phyloP scores from a whole-genome alignment of 2,797 vertebrate genomes.

The Monodelphis domestica region DNA sequence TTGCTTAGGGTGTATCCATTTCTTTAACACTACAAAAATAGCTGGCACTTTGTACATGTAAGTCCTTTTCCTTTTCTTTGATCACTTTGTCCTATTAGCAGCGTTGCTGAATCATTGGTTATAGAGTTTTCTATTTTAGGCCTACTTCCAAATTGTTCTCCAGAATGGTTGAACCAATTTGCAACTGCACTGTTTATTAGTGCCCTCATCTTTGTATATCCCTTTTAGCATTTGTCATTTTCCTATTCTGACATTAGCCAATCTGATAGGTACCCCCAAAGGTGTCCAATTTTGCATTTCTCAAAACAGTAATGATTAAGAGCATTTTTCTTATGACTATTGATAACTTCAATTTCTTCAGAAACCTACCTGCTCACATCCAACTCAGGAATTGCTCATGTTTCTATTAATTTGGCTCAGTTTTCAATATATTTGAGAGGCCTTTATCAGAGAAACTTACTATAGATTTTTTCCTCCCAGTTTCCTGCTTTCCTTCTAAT shows the following conservation, averaged over 20 bases:
- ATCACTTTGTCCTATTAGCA: background rate
- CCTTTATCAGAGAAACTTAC: background rate
- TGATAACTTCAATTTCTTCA: background rate
- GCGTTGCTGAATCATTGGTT: background rate
- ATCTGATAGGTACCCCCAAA: background rate
- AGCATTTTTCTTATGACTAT: too few relatives aligned
- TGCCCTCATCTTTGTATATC: too few relatives aligned
- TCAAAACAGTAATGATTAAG: background rate
- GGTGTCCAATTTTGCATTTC: background rate
- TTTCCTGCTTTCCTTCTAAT: too few relatives aligned
- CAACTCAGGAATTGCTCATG: background rate
- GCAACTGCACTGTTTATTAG: background rate
- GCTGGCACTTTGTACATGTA: background rate
- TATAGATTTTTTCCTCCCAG: too few relatives aligned
- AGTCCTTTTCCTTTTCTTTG: too few relatives aligned
- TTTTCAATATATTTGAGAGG: background rate
- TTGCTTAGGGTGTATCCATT: background rate
- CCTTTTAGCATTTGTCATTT: too few relatives aligned
- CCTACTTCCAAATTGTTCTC: background rate
- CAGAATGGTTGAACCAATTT: background rate
- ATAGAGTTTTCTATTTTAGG: background rate
- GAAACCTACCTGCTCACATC: background rate
- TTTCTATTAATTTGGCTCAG: background rate
- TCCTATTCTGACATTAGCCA: too few relatives aligned
- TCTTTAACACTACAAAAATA: background rate